Evolutionary conservation across 2,888 invertebrate genomes (phyloP).

Genomic region (Antheraea assamensis): DNA sequence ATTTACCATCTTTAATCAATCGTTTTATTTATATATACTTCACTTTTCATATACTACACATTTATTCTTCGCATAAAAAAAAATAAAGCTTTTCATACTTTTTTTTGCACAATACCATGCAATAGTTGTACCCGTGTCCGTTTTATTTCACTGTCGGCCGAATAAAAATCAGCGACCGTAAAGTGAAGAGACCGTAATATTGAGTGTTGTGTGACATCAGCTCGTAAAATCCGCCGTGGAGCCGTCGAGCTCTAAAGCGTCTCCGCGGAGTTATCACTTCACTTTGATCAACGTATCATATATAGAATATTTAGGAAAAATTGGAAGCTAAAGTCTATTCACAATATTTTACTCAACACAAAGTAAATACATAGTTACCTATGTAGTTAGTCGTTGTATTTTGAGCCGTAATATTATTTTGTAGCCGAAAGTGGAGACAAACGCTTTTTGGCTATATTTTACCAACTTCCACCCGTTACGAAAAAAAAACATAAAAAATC

Average conservation of each 20-base stretch:
- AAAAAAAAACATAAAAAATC: too few relatives aligned
- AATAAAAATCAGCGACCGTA: slow-evolving; percentile 73
- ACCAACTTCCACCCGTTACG: too few relatives aligned
- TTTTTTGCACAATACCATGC: neutral
- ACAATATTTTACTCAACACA: neutral
- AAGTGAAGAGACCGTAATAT: slow-evolving; percentile 70
- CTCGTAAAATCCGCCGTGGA: slow-evolving; percentile 60
- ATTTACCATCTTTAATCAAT: too few relatives aligned
- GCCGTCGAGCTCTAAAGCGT: neutral
- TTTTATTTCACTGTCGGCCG: slow-evolving; percentile 50
- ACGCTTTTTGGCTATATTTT: too few relatives aligned
- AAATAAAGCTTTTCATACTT: slow-evolving; percentile 23
- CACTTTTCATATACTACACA: neutral
- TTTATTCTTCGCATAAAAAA: neutral
- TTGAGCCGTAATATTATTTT: too few relatives aligned
- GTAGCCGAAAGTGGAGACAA: too few relatives aligned
- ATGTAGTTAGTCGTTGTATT: too few relatives aligned
- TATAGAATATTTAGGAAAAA: neutral
- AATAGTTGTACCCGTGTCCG: slow-evolving; percentile 22
- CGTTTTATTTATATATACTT: neutral
- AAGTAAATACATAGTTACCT: neutral
- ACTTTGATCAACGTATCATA: neutral
- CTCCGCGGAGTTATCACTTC: neutral
- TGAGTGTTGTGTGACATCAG: slow-evolving; percentile 57
- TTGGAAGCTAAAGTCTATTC: neutral